Evolutionary conservation across 2,888 invertebrate genomes (phyloP).

Genomic region (Allacma fusca): DNA sequence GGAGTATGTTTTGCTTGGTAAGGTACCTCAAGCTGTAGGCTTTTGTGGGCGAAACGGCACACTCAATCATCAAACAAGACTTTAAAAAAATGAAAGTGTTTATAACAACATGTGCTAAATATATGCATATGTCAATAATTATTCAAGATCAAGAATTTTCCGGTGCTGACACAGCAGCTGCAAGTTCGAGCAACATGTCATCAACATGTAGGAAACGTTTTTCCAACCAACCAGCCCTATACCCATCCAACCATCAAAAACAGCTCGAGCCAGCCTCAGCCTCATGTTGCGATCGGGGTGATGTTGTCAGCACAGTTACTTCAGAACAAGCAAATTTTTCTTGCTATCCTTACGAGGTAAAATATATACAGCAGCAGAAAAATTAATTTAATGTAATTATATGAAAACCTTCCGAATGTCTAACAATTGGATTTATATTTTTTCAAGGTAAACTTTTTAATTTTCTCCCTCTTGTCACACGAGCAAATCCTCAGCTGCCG

Average conservation of each 20-base stretch:
- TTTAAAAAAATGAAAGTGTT: too few species aligned
- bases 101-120: too few species aligned
- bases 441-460: conserved; percentile 27
- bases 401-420: neutral
- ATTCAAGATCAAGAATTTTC: too few species aligned
- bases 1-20: conserved; percentile 21
- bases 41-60: too few species aligned
- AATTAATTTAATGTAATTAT: neutral
- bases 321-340: conserved; percentile 20
- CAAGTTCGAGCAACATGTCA: neutral
- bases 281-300: neutral
- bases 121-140: too few species aligned
- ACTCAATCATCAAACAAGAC: too few species aligned
- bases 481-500: conserved; percentile 32
- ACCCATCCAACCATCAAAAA: too few species aligned
- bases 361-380: too few species aligned
- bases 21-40: neutral
- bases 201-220: neutral
- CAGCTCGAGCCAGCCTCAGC: too few species aligned
- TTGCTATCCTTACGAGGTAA: conserved; percentile 26
- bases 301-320: neutral
- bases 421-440: neutral
- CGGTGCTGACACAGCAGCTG: too few species aligned
- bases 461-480: conserved; percentile 32
- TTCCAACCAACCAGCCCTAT: neutral